Evolutionary conservation across 2,888 invertebrate species (phyloP).

Genomic region (Tinea semifulvella): DNA sequence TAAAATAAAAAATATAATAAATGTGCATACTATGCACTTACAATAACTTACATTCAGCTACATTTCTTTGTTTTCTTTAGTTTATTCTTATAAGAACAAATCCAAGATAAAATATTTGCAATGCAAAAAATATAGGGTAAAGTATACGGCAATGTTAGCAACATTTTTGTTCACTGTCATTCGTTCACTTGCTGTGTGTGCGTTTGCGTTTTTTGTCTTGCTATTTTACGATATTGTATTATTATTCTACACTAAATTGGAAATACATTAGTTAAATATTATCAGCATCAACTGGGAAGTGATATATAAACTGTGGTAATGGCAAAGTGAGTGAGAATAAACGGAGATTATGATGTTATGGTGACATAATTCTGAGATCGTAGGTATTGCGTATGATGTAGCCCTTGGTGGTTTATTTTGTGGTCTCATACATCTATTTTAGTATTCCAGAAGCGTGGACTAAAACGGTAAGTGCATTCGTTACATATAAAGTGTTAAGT

Average conservation of each 20-base stretch:
- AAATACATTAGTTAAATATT: background rate
- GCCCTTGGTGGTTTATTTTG: conserved; percentile 44
- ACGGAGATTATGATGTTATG: conserved; percentile 21
- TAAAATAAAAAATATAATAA: no score
- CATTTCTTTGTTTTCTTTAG: no score
- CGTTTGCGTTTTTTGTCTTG: background rate
- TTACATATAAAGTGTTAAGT: no score
- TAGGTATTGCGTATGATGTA: conserved; percentile 51
- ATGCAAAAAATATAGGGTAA: no score
- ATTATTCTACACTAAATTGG: background rate
- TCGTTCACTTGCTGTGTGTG: no score
- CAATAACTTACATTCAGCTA: no score
- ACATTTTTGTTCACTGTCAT: no score
- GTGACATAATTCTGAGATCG: conserved; percentile 34
- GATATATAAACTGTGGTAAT: background rate
- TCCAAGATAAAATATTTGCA: no score
- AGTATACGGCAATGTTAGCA: no score
- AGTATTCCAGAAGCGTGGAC: conserved; percentile 16
- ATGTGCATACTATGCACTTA: no score
- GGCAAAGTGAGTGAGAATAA: conserved; percentile 1
- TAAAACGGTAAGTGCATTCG: conserved; percentile 30
- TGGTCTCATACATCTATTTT: conserved; percentile 47
- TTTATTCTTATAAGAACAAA: no score
- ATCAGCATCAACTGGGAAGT: background rate
- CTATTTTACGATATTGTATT: background rate